A percentile compares a stretch with the other conserved stretches of the same genome.
Evolutionary conservation across 1,140 invertebrate genomes (phyloP).

Genomic region (Holotrichia oblita): DNA sequence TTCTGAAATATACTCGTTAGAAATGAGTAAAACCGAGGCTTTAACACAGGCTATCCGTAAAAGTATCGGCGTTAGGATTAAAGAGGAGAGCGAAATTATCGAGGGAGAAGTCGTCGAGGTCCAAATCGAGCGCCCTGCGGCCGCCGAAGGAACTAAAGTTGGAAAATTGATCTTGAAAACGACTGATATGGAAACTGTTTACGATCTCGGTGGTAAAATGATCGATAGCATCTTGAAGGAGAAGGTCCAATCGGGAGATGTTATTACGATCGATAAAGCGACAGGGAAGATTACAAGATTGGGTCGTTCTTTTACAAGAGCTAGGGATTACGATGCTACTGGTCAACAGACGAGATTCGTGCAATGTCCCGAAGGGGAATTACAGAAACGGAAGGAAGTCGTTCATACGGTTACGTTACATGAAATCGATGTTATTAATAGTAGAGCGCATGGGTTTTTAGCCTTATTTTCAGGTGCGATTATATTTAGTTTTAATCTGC

Average conservation of each 20-base stretch:
- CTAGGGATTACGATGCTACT: constrained; percentile 97
- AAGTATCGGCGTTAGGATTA: constrained; percentile 96
- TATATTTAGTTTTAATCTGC: neutral
- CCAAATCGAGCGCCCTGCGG: constrained; percentile 93
- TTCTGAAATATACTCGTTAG: constrained; percentile 97
- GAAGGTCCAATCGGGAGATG: constrained; percentile 95
- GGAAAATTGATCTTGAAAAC: constrained; percentile 97
- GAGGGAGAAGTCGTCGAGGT: constrained; percentile 99
- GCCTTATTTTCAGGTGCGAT: constrained; percentile 92
- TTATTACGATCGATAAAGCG: constrained; percentile 97
- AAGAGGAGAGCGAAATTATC: constrained; percentile 98
- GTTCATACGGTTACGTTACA: constrained; percentile 99
- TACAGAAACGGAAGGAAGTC: constrained; percentile 99
- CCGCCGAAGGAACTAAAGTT: constrained; percentile 88
- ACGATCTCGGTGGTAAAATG: constrained; percentile 98
- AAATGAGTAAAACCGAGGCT: constrained; percentile 99
- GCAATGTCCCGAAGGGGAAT: constrained; percentile 97
- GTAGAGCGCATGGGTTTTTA: constrained; percentile 95
- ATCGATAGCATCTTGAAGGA: constrained; percentile 97
- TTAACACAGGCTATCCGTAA: constrained; percentile 97
- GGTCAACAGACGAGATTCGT: constrained; percentile 88
- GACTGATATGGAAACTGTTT: constrained; percentile 99
- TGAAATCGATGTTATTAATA: constrained; percentile 99
- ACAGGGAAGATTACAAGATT: constrained; percentile 92
- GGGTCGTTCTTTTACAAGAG: constrained; percentile 94